Evolutionary conservation across 1,140 invertebrate species (phyloP), one percentile per base, ranked within the genome.

Genomic region (Centruroides vittatus): DNA sequence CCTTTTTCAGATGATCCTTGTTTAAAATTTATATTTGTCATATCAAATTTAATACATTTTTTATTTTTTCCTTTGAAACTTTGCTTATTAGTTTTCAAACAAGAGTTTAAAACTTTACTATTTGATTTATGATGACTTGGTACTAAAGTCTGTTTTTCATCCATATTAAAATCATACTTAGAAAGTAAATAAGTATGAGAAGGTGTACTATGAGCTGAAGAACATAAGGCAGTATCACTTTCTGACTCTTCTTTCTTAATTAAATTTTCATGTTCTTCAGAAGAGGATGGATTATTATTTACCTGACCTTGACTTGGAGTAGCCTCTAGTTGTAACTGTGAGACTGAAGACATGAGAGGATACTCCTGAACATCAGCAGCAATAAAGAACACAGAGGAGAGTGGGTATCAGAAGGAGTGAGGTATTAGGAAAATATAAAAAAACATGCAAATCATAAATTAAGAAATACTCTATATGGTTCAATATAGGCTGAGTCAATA

Each of bases 311-410:
- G 41, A 41, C 41, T 41, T 41, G 41, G 41, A 41, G 8, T 41
- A 41, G 41, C 41, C 41, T 41, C 41, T 41, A 5, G 41, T 41
- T 41, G 41, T 41, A 41, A 41, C 41, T 41, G 58, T 50, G 53
- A 59, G 56, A 55, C 57, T 13, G 61, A 62, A 41, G 61, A 58
- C 47, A 62, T 53, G 57, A 58, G 61, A 52, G 48, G 56, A 56
- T 56, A 62, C 53, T 58, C 59, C 61, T 58, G 52, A 50, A 59
- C 61, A 57, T 62, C 35, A 55, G 61, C 61, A 62, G 61, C 61
- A 62, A 57, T 59, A 62, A 57, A 62, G 56, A 41, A 58, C 60
- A 62, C 34, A 59, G 61, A 58, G 56, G 12, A 62, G 57, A 57
- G 41, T 59, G 59, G 61, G 34, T 56, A 49, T 62, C 35, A 62